Evolutionary conservation across 2,113 vertebrate genomes (phyloP).

Genomic region (Rhinolophus ferrumequinum): DNA sequence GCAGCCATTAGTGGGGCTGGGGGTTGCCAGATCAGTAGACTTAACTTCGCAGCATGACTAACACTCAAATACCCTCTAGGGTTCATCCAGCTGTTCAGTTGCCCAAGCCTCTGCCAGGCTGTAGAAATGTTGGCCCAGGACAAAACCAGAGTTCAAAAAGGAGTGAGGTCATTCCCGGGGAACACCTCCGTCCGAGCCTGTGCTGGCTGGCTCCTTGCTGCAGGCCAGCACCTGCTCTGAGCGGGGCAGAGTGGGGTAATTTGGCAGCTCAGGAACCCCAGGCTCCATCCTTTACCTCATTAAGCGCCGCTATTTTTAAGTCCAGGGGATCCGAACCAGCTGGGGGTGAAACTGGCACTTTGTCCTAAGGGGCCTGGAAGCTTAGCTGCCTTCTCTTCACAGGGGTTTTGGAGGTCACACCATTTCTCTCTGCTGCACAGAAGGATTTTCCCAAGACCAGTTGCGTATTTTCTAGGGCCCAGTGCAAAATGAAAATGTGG

Average conservation of each 20-base stretch:
- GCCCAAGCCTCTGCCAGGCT: neutral
- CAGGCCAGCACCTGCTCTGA: neutral
- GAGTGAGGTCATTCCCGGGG: neutral
- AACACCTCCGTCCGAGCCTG: neutral
- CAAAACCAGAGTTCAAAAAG: neutral
- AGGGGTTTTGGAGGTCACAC: neutral
- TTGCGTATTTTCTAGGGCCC: fast-evolving
- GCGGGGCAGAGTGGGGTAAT: neutral
- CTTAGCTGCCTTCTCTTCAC: neutral
- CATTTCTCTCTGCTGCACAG: neutral
- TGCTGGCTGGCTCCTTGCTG: neutral
- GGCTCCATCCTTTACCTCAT: neutral
- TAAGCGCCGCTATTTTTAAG: neutral
- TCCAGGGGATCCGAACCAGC: neutral
- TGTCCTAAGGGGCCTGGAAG: neutral
- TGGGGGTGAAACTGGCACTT: neutral
- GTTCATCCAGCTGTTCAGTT: neutral
- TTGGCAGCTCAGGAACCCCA: neutral
- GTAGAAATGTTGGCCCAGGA: neutral
- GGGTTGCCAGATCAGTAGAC: constrained; percentile 1
- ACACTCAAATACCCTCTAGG: neutral
- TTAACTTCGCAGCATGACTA: neutral
- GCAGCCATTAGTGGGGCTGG: neutral
- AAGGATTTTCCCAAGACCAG: neutral
- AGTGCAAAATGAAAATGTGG: neutral